These are phyloP conservation scores for Protosalanx chinensis DNA, from an alignment of 2,797 vertebrate genomes.

Conservation along the genomic window DNA sequence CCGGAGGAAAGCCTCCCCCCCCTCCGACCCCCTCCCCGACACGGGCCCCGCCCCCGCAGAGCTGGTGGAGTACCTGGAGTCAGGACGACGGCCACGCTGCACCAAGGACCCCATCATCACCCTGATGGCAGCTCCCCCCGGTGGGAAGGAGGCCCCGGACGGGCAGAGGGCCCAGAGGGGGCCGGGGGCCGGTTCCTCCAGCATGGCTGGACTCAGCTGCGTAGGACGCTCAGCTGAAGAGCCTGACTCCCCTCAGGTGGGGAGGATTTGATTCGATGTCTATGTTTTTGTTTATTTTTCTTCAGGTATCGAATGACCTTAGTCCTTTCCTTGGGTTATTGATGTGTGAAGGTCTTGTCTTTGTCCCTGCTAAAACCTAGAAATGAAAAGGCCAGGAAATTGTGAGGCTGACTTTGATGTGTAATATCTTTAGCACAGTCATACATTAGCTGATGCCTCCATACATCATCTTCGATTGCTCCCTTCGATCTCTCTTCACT, in stretches of 20 bases:
- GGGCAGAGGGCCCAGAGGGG: neutral
- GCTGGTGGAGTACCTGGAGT: constrained; percentile 86
- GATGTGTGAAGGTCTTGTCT: too few species aligned
- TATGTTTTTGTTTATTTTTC: neutral
- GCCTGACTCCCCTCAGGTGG: constrained; percentile 8
- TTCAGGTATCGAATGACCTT: too few species aligned
- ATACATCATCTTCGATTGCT: too few species aligned
- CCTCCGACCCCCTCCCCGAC: constrained; percentile 31
- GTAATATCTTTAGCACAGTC: too few species aligned
- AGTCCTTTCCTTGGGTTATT: too few species aligned
- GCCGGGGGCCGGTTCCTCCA: constrained; percentile 32
- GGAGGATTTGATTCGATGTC: neutral
- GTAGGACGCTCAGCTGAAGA: constrained; percentile 39
- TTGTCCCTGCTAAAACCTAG: too few species aligned
- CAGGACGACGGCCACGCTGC: constrained; percentile 80
- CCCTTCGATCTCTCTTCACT: too few species aligned
- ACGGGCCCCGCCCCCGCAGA: constrained; percentile 64
- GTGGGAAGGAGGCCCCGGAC: constrained; percentile 39
- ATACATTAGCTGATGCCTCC: too few species aligned
- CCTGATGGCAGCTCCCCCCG: constrained; percentile 59
- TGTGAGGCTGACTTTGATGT: too few species aligned
- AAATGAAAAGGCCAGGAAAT: too few species aligned
- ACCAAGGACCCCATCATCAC: constrained; percentile 79
- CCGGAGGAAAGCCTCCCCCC: constrained; percentile 54
- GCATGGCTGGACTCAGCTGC: constrained; percentile 50